Evolutionary conservation across 2,113 vertebrate genomes (phyloP).

Genomic region (Cynopterus brachyotis): DNA sequence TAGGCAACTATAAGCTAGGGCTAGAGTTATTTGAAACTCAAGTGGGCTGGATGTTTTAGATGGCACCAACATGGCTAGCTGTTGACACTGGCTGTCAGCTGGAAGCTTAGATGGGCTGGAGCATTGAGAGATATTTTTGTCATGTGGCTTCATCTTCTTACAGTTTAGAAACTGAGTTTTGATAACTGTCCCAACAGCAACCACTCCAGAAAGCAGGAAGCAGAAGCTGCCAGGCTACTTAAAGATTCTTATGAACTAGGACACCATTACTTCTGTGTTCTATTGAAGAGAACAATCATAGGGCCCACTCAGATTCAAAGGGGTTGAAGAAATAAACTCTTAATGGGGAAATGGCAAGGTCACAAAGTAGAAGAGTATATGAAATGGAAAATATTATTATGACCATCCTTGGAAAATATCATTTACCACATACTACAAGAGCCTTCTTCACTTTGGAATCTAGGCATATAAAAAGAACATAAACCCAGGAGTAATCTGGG

Average conservation of each 20-base stretch:
- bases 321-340: not conserved
- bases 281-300: not conserved
- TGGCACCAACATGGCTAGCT: not conserved
- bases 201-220: not conserved
- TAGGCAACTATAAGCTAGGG: no score
- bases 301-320: not conserved
- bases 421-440: not conserved
- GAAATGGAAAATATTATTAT: not conserved
- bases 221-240: not conserved
- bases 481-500: not conserved
- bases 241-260: not conserved
- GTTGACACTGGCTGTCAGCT: not conserved
- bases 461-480: not conserved
- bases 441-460: not conserved
- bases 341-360: not conserved
- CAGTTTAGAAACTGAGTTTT: not conserved
- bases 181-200: not conserved
- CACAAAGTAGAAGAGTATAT: not conserved
- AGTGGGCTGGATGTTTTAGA: not conserved
- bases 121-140: not conserved
- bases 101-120: not conserved
- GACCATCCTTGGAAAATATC: not conserved
- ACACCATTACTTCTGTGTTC: not conserved
- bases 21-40: not conserved
- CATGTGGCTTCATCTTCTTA: not conserved